A percentile compares a stretch with the other conserved stretches of the same genome.
Conservation (phyloP, 2,797 vertebrate genomes). For the Botia kubotai region DNA sequence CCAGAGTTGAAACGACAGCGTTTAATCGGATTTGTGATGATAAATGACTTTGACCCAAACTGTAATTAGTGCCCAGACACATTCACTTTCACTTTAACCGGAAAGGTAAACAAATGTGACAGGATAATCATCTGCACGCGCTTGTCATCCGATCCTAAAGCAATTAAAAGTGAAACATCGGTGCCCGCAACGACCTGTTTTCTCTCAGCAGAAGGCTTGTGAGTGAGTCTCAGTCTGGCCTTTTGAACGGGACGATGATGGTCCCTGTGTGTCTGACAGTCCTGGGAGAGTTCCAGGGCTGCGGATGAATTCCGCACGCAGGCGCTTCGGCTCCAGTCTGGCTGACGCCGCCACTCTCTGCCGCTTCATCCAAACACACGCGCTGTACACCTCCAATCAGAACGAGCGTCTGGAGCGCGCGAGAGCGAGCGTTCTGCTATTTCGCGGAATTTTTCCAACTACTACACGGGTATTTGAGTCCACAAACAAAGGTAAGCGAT, state of each 20-base stretch:
- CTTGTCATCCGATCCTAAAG: background rate
- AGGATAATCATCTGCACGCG: background rate
- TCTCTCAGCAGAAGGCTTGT: background rate
- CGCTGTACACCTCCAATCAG: slow-evolving; percentile 64
- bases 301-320: slow-evolving; percentile 80
- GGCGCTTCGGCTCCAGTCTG: slow-evolving; percentile 85
- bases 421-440: background rate
- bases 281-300: slow-evolving; percentile 75
- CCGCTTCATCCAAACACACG: slow-evolving; percentile 62
- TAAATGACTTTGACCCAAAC: background rate
- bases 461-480: background rate
- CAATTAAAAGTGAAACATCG: background rate
- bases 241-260: slow-evolving; percentile 29
- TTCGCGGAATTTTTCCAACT: background rate
- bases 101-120: background rate
- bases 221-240: background rate
- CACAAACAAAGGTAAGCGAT: slow-evolving; percentile 43
- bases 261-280: slow-evolving; percentile 55
- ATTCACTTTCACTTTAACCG: background rate
- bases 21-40: background rate
- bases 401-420: slow-evolving; percentile 15
- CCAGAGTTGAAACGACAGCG: too few species aligned
- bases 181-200: slow-evolving; percentile 14
- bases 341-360: slow-evolving; percentile 82
- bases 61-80: background rate